Evolutionary conservation across 2,113 vertebrate species (phyloP), one percentile per base, ranked within the genome.

Genomic region (Elachura formosa): DNA sequence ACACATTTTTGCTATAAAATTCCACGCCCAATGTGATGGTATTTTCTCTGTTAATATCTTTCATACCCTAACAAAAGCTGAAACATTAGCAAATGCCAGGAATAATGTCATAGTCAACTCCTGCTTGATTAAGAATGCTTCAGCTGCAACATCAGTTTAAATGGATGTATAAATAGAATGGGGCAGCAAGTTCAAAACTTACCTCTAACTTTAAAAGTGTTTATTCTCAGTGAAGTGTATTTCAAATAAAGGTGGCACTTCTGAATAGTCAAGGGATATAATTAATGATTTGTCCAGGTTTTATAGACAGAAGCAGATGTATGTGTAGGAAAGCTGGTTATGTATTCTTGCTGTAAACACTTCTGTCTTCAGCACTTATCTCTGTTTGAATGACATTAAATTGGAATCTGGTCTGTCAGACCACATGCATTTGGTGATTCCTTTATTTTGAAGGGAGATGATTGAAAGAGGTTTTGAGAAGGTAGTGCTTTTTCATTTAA

Each of bases 381-480:
- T 92, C 45, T 48, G 79, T 95, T 89, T 90, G 71, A 95, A 92
- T 87, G n/a, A 45, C 28, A 34, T 69, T 68, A 84, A 90, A 88
- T 77, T 94, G 13, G 55, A 90, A 84, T 59, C 36, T 66, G 5
- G 5, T 73, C 12, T 41, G 14, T 92, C 55, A 90, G 21, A 68
- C 45, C 55, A 92, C 72, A 93, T 86, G 85, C 58, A 6, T 93
- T 36, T 31, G 24, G 38, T 76, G 25, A 26, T 63, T 86, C 40
- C 33, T 77, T 67, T 66, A 38, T 74, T 88, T 93, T 88, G 51
- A 87, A 84, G 26, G 18, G 19, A 82, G 78, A 63, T 66, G 12
- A 55, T 45, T 78, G 12, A 11, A 28, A 85, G 18, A 82, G 4
- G 31, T 75, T 94, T 93, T 88, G 55, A 84, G 90, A 95, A 88